These are phyloP conservation scores for Helogale parvula DNA, from an alignment of 2,113 vertebrate species.

Conservation along the genomic window DNA sequence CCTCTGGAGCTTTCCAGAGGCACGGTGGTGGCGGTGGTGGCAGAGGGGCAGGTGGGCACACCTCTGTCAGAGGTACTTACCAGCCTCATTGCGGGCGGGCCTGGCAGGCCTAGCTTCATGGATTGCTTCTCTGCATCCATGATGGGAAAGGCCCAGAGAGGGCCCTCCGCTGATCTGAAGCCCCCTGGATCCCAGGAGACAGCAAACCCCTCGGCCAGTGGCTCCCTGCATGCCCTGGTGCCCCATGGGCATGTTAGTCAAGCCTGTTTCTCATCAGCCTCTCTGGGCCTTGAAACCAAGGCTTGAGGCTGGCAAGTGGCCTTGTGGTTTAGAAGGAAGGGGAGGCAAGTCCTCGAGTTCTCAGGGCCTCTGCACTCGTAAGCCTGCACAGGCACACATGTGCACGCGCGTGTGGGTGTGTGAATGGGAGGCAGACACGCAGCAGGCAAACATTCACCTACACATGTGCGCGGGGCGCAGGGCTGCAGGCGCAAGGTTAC, in stretches of 20 bases:
- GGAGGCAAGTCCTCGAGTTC: background rate
- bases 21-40: background rate
- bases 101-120: background rate
- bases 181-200: background rate
- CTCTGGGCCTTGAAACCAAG: constrained; percentile 42
- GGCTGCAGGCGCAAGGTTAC: background rate
- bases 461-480: background rate
- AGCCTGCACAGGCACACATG: background rate
- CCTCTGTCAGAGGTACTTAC: background rate
- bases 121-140: background rate
- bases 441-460: too few species aligned
- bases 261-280: constrained; percentile 64
- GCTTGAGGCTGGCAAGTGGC: constrained; percentile 9
- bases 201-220: background rate
- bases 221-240: background rate
- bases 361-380: background rate
- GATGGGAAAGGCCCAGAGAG: background rate
- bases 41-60: fast-evolving
- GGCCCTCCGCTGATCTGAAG: background rate
- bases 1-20: background rate
- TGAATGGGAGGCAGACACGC: background rate
- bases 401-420: fast-evolving
- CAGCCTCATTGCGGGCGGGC: background rate
- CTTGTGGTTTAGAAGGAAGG: constrained; percentile 54
- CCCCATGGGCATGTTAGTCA: background rate